These are phyloP conservation scores for Drepanosiphum platanoidis DNA, from an alignment of 2,888 invertebrate genomes.

Conservation along the genomic window DNA sequence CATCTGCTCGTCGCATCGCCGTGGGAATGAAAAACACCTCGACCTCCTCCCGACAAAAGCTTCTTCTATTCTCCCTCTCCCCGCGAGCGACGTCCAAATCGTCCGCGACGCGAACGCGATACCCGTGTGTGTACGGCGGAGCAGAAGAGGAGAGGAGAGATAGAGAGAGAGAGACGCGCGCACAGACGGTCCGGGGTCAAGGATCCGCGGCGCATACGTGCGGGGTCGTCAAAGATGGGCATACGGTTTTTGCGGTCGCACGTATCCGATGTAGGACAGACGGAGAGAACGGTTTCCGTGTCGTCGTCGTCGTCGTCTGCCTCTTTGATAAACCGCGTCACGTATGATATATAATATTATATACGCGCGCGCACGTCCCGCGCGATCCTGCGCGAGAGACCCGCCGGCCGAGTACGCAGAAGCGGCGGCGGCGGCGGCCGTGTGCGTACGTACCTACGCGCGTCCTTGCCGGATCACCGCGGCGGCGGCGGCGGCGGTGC, in stretches of 20 bases:
- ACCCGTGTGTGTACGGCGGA: background rate
- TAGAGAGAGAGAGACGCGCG: background rate
- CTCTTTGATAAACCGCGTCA: slow-evolving; percentile 60
- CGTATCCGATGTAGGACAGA: slow-evolving; percentile 57
- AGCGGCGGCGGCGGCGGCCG: background rate
- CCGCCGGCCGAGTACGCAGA: slow-evolving; percentile 6
- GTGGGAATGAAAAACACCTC: slow-evolving; percentile 21
- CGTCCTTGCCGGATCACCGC: background rate
- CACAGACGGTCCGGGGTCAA: slow-evolving; percentile 56
- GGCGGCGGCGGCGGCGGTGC: too few species aligned
- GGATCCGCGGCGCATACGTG: slow-evolving; percentile 46
- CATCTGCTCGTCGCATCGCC: too few species aligned
- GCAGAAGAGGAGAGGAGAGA: background rate
- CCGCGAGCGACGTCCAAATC: background rate
- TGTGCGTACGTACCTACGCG: background rate
- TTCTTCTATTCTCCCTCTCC: background rate
- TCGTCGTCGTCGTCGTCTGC: slow-evolving; percentile 34
- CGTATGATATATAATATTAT: slow-evolving; percentile 31
- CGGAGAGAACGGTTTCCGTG: slow-evolving; percentile 58
- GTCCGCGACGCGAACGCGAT: background rate
- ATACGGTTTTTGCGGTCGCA: slow-evolving; percentile 62
- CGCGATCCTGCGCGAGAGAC: background rate
- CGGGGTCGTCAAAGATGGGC: slow-evolving; percentile 60
- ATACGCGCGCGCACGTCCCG: background rate
- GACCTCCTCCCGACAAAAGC: background rate